Evolutionary conservation across 1,140 invertebrate genomes (phyloP), one percentile per base, ranked within the genome.

Genomic region (Dendroctonus valens): DNA sequence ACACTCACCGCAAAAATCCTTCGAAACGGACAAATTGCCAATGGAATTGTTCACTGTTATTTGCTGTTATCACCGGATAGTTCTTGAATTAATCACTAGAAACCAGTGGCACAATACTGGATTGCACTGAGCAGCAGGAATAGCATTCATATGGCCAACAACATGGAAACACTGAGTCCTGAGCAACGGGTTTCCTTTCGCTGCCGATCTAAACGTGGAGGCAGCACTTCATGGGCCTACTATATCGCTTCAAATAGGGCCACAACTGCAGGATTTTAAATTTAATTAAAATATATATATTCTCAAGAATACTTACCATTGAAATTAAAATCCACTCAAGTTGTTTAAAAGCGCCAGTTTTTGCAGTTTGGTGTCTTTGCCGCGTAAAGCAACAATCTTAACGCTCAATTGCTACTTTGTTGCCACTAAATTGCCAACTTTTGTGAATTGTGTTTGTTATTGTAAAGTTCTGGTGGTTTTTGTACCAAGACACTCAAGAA

Each of bases 21-120:
- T 6, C 53, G 53, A 40, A 55, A 11, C n/a, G 53, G 53, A 55
- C 53, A 40, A 14, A 40, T 39, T 39, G 11, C 39, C 41, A n/a
- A n/a, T 5, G 11, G n/a, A 11, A 40, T n/a, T 8, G 37, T 8
- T n/a, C 53, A 55, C 53, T 55, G 39, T 55, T 41, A 55, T n/a
- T 55, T 9, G 38, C 39, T 55, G 6, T 55, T 55, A 55, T 55
- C 53, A 55, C 11, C 53, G 39, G 7, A 55, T 41, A 40, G 53
- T n/a, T 39, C 53, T 39, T 9, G 53, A 40, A 8, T 39, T 9
- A 7, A 26, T 39, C 39, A 41, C 7, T 41, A 26, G 38, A 40
- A 55, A 14, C 37, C 53, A 55, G 8, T 55, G 53, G 37, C 53
- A 55, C 53, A 41, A 41, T 39, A 55, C 53, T 37, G 53, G 11